Evolutionary conservation across 2,113 vertebrate species (phyloP).

Genomic region (Gracilinanus agilis): DNA sequence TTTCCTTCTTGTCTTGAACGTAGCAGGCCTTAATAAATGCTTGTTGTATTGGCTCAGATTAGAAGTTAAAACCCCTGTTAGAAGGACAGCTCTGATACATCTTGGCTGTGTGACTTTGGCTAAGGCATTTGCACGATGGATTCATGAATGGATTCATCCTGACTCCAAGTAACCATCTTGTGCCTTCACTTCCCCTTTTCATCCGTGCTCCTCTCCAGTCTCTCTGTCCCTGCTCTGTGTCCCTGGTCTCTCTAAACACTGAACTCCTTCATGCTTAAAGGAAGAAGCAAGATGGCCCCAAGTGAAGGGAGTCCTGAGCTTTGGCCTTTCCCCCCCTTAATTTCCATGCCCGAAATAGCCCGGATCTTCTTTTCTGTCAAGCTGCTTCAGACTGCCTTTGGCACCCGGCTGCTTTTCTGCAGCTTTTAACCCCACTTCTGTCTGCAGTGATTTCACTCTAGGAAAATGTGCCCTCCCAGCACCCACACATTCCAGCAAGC

Average conservation of each 20-base stretch:
- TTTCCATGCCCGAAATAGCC: conserved; percentile 58
- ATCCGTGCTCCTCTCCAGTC: neutral
- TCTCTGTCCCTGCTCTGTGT: neutral
- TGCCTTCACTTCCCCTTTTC: neutral
- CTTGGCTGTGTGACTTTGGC: neutral
- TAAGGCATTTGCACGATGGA: neutral
- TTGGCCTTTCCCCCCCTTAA: conserved; percentile 56
- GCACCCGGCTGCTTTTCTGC: conserved; percentile 59
- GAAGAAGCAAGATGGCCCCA: neutral
- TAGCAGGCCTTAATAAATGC: conserved; percentile 7
- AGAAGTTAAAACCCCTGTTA: neutral
- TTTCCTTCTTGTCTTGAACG: neutral
- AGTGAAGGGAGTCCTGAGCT: conserved; percentile 62
- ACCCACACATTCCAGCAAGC: conserved; percentile 72
- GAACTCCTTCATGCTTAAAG: neutral
- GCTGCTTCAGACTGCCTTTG: conserved; percentile 68
- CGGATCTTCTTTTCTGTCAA: conserved; percentile 60
- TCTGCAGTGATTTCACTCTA: conserved; percentile 82
- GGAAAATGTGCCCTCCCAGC: conserved; percentile 80
- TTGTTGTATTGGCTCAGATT: neutral
- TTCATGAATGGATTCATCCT: neutral
- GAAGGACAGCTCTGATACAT: neutral
- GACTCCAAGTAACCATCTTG: neutral
- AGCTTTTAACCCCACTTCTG: conserved; percentile 56
- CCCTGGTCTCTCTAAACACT: neutral